These are phyloP conservation scores for Microchrysa polita DNA, from an alignment of 2,888 invertebrate genomes.

Conservation along the genomic window DNA sequence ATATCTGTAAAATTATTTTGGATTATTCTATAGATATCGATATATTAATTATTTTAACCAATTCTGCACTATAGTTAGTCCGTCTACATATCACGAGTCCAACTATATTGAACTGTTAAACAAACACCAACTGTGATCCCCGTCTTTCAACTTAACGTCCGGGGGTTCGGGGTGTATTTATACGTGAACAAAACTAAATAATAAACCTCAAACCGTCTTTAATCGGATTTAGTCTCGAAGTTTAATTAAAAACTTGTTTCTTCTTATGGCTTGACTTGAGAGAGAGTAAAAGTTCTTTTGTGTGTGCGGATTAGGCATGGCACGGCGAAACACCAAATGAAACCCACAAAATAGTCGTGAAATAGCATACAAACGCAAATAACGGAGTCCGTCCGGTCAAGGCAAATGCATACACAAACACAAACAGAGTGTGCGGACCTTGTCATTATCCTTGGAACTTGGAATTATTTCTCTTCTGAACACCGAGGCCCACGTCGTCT, in stretches of 20 bases:
- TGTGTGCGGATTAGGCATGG: conserved; percentile 22
- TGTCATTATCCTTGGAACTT: conserved; percentile 10
- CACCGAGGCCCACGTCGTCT: not conserved
- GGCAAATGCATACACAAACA: conserved; percentile 17
- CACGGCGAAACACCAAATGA: conserved; percentile 11
- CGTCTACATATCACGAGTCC: too few species aligned
- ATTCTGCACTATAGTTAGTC: too few species aligned
- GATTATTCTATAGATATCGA: too few species aligned
- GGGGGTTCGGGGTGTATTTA: not conserved
- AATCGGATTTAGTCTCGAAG: conserved; percentile 45
- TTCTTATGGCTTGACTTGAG: conserved; percentile 43
- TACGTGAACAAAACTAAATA: conserved; percentile 45
- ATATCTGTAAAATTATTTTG: too few species aligned
- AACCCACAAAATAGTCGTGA: conserved; percentile 31
- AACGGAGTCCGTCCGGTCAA: conserved; percentile 10
- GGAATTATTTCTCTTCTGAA: too few species aligned
- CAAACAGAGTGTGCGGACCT: not conserved
- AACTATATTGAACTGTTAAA: too few species aligned
- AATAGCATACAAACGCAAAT: conserved; percentile 17
- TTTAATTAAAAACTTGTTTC: conserved; percentile 47
- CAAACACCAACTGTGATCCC: too few species aligned
- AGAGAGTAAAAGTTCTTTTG: not conserved
- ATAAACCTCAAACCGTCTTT: conserved; percentile 44
- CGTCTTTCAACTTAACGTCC: conserved; percentile 2
- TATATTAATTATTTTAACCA: too few species aligned